Conservation (phyloP, 35 echinoderm and acorn worm species). For the Apostichopus japonicus region DNA sequence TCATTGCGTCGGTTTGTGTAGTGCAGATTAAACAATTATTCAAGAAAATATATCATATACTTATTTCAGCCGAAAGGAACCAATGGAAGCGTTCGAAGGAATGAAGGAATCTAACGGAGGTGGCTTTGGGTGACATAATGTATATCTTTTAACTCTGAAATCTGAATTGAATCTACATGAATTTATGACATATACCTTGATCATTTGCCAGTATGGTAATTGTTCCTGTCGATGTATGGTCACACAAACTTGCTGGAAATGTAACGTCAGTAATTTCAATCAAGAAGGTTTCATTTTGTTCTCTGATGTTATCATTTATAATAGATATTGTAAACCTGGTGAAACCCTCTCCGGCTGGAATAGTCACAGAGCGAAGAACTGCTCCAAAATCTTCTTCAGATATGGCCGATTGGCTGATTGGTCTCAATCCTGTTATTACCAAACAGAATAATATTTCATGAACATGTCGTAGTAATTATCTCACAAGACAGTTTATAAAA, state of each 20-base stretch:
- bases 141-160: too few species aligned
- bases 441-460: too few species aligned
- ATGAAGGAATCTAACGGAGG: too few species aligned
- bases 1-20: too few species aligned
- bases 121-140: too few species aligned
- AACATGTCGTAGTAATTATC: too few species aligned
- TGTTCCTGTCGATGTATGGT: not conserved
- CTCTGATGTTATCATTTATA: not conserved
- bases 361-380: not conserved
- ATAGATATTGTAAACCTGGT: not conserved
- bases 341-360: not conserved
- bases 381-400: not conserved
- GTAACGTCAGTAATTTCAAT: not conserved
- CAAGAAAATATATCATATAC: too few species aligned
- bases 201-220: not conserved
- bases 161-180: too few species aligned
- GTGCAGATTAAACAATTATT: too few species aligned
- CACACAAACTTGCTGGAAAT: not conserved
- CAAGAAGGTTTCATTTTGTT: not conserved
- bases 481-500: too few species aligned
- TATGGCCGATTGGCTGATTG: not conserved
- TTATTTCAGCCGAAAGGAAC: too few species aligned
- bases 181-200: not conserved
- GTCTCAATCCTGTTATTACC: not conserved
- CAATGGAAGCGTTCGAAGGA: too few species aligned